These are phyloP conservation scores for Oceanites oceanicus DNA, from an alignment of 2,113 vertebrate species.

Conservation along the genomic window DNA sequence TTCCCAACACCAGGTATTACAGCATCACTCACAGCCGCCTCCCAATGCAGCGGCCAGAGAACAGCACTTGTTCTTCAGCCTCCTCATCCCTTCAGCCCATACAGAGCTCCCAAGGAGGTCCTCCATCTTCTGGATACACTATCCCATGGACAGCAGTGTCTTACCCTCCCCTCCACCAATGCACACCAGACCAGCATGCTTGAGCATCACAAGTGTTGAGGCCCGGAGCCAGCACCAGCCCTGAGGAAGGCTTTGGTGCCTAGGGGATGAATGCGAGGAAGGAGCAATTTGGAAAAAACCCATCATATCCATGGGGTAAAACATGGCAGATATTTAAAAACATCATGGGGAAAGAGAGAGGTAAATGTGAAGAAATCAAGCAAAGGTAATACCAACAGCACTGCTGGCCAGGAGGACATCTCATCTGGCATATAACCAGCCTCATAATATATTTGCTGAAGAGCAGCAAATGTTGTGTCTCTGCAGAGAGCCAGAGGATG, in stretches of 20 bases:
- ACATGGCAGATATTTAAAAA: neutral
- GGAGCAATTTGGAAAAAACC: neutral
- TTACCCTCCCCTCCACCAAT: neutral
- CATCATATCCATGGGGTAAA: rapidly evolving
- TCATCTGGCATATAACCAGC: neutral
- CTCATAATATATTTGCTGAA: neutral
- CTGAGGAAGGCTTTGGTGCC: neutral
- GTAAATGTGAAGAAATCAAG: neutral
- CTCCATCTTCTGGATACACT: neutral
- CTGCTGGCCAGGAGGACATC: neutral
- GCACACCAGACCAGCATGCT: neutral
- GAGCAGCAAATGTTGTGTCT: neutral
- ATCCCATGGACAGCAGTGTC: neutral
- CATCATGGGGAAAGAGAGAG: neutral
- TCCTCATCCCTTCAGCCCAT: neutral
- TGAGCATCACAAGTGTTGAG: neutral
- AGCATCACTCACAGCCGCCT: neutral
- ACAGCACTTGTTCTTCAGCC: neutral
- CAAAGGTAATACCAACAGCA: neutral
- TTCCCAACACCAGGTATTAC: neutral
- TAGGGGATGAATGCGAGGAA: neutral
- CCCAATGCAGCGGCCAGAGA: neutral
- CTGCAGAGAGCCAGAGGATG: neutral
- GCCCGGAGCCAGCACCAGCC: neutral
- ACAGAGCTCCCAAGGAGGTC: neutral